Percentiles rank a stretch among this genome's conserved stretches.
These are phyloP conservation scores for Tetragonisca angustula DNA, from an alignment of 2,888 invertebrate species.

Conservation along the genomic window DNA sequence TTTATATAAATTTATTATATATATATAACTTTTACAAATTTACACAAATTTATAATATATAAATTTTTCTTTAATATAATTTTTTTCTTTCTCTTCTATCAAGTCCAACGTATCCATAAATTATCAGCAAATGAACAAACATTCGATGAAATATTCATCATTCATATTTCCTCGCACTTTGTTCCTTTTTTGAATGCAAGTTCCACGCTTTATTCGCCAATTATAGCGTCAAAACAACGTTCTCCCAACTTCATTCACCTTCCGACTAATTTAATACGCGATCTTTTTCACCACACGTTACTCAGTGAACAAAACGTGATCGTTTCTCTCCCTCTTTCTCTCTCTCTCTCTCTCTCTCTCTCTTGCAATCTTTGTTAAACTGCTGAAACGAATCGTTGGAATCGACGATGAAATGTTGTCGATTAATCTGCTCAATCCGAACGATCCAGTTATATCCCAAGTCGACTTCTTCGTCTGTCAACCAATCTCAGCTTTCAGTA, in stretches of 20 bases:
- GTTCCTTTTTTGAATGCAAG: too few species aligned
- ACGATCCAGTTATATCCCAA: neutral
- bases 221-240: neutral
- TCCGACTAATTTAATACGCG: neutral
- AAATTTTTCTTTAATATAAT: too few species aligned
- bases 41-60: too few species aligned
- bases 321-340: neutral
- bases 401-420: neutral
- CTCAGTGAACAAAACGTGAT: too few species aligned
- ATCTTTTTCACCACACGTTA: neutral
- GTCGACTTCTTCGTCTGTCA: constrained; percentile 18
- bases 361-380: neutral
- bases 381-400: neutral
- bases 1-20: too few species aligned
- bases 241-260: neutral
- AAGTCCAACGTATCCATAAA: too few species aligned
- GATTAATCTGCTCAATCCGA: neutral
- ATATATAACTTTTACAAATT: too few species aligned
- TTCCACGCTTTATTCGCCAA: too few species aligned
- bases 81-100: too few species aligned
- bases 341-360: neutral
- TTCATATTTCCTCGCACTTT: too few species aligned
- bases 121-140: too few species aligned
- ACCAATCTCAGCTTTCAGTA: neutral
- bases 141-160: too few species aligned